phyloP scores from a whole-genome alignment of 2,113 vertebrate genomes.

The Daubentonia madagascariensis region DNA sequence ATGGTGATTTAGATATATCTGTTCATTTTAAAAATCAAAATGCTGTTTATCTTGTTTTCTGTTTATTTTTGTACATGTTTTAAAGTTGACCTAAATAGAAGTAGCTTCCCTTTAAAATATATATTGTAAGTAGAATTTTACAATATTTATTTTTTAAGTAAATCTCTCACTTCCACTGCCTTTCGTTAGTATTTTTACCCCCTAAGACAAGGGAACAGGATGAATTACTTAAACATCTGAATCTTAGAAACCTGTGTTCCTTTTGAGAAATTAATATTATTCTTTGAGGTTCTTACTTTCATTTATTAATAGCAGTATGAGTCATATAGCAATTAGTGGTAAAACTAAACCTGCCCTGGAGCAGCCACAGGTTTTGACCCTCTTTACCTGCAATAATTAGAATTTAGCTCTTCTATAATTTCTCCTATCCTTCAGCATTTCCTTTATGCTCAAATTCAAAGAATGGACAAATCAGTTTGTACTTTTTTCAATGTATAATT shows the following conservation, averaged over 20 bases:
- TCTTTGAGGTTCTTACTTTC: background rate
- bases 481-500: background rate
- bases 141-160: background rate
- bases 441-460: background rate
- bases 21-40: constrained; percentile 38
- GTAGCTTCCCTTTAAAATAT: background rate
- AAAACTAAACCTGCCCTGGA: background rate
- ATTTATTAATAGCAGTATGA: background rate
- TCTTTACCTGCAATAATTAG: background rate
- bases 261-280: constrained; percentile 22
- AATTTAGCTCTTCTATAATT: background rate
- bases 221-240: constrained; percentile 15
- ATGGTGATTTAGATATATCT: background rate
- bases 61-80: background rate
- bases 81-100: background rate
- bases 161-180: background rate
- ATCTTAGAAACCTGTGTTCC: background rate
- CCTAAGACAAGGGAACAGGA: background rate
- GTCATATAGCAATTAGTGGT: background rate
- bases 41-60: background rate
- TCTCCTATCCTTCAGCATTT: background rate
- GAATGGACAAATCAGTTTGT: background rate
- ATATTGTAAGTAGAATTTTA: background rate
- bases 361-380: background rate
- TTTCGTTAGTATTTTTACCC: background rate